Conservation (phyloP, 2,888 invertebrate species). For the Leptogaster cylindrica region DNA sequence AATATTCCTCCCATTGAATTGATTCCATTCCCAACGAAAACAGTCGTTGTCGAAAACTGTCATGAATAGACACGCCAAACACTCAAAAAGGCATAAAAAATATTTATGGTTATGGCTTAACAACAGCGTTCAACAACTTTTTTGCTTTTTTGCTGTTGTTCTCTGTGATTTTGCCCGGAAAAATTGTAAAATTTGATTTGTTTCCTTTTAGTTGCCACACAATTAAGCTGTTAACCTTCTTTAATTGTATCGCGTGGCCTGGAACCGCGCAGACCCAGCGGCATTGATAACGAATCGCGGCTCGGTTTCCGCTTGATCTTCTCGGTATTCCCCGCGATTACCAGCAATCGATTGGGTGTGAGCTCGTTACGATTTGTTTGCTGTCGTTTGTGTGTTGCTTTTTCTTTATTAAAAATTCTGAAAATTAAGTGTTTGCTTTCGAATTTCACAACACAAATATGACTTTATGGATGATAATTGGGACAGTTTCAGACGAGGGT, state of each 20-base stretch:
- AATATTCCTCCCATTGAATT: neutral
- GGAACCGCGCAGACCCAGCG: neutral
- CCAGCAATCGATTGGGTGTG: conserved; percentile 29
- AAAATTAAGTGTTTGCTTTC: too few relatives aligned
- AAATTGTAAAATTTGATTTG: conserved; percentile 31
- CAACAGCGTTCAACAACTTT: conserved; percentile 17
- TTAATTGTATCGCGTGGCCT: conserved; percentile 18
- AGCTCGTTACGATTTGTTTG: conserved; percentile 14
- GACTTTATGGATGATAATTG: too few relatives aligned
- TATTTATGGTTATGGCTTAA: conserved; percentile 32
- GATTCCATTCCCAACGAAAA: too few relatives aligned
- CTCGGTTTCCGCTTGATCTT: conserved; percentile 11
- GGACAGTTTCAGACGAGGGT: too few relatives aligned
- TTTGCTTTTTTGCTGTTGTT: neutral
- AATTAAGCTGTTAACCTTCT: conserved; percentile 38
- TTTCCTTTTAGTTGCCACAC: conserved; percentile 34
- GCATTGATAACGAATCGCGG: conserved; percentile 23
- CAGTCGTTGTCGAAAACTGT: too few relatives aligned
- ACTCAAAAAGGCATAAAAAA: neutral
- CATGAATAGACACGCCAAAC: too few relatives aligned
- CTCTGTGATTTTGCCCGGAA: neutral
- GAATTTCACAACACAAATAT: too few relatives aligned
- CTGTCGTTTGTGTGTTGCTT: neutral
- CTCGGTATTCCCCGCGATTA: neutral
- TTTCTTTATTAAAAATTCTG: too few relatives aligned